Percentiles rank a stretch among this genome's conserved stretches.
These are phyloP conservation scores for Notolepis coatsorum DNA, from an alignment of 2,797 vertebrate species.

Conservation along the genomic window DNA sequence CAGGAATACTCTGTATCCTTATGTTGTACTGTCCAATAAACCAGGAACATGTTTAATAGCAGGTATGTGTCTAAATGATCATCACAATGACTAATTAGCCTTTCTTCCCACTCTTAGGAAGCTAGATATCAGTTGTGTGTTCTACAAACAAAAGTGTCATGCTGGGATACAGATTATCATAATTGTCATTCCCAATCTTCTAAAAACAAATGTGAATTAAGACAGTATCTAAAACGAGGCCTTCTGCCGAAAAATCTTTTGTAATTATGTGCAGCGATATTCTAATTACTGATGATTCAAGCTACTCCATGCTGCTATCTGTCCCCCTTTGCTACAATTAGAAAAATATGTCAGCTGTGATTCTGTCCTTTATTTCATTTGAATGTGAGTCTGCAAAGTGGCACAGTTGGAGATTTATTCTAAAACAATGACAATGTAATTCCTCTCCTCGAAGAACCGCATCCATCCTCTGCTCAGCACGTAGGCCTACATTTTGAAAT, in stretches of 20 bases:
- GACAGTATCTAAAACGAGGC: constrained; percentile 86
- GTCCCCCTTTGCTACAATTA: constrained; percentile 92
- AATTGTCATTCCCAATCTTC: constrained; percentile 93
- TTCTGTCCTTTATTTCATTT: constrained; percentile 90
- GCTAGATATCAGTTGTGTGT: constrained; percentile 77
- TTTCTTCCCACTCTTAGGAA: constrained; percentile 83
- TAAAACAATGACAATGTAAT: constrained; percentile 85
- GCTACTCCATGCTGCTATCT: constrained; percentile 90
- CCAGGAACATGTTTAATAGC: too few relatives aligned
- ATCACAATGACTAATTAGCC: constrained; percentile 85
- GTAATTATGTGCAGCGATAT: constrained; percentile 96
- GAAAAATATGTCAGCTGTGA: constrained; percentile 93
- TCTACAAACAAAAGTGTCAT: constrained; percentile 88
- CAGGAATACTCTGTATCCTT: background rate
- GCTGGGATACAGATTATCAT: constrained; percentile 92
- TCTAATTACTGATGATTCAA: constrained; percentile 97
- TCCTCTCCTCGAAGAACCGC: constrained; percentile 75
- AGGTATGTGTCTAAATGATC: constrained; percentile 75
- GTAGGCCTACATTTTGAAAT: constrained; percentile 59
- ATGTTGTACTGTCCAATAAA: constrained; percentile 27
- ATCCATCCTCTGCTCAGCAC: constrained; percentile 60
- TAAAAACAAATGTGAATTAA: constrained; percentile 97
- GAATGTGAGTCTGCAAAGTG: constrained; percentile 84
- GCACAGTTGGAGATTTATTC: constrained; percentile 87
- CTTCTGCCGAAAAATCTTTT: constrained; percentile 95